Base-by-base conservation (phyloP, 1,140 invertebrate genomes). In the Lasioglossum albipes region DNA sequence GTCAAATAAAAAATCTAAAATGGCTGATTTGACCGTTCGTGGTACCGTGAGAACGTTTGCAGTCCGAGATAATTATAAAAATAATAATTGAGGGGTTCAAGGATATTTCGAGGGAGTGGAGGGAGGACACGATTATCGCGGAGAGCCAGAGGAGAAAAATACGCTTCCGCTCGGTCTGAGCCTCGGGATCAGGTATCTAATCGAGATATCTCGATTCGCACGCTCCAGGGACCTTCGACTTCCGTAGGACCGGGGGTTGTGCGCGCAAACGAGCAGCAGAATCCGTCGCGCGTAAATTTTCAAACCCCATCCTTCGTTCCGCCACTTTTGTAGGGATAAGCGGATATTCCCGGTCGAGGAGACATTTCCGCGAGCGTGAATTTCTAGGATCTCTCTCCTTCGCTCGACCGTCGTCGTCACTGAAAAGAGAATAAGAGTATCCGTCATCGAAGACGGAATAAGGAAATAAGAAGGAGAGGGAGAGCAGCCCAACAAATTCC, bases 221-320 rank as follows among this genome's bases (percentile, higher is more conserved):
- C 81, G 85, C 84, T 83, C 81, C 66, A 85, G 31, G 31, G 73
- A 85, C 16, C 81, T 74, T 83, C 84, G 76, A 76, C 83, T 85
- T 79, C 54, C 72, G 68, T 74, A 85, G 76, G 52, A 82, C 70
- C 80, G 52, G 57, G 62, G 59, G 57, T 36, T 27, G 36, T 54
- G 67, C 72, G 52, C 62, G 70, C 61, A 86, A 86, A 86, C 85
- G 84, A 83, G 84, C 65, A 85, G 69, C 84, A 68, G 83, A 86
- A 86, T 76, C 80, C 81, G 76, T 86, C 71, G 85, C 85, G 85
- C 85, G 84, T 86, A 85, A 86, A 86, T 86, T 83, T 86, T 64
- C 57, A 69, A 79, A 72, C 45, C 68, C 62, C 36, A 10, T n/a
- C 65, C 41, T 36, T 20, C 54, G 16, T 67, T 67, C 65, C 65